Base-by-base conservation (phyloP, 1,140 invertebrate species). In the Oncopeltus fasciatus region DNA sequence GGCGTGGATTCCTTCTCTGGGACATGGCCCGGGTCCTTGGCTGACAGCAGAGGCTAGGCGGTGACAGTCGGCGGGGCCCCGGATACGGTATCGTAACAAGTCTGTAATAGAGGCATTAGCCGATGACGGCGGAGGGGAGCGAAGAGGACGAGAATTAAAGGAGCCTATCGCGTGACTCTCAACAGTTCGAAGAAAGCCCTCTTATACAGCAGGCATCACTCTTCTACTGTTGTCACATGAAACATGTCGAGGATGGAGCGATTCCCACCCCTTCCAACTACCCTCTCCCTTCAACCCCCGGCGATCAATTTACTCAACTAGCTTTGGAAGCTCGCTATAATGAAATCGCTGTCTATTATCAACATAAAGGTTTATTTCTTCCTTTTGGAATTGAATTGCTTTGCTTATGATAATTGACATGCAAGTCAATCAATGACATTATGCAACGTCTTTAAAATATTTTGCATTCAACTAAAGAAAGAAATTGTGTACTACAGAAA, bases 101-200 rank as follows among this genome's bases (percentile, higher is more conserved):
- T 53, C 49, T 18, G 49, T 53, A 53, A 53, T 53, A 53, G 49
- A 53, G 49, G 49, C 49, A 53, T 53, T 53, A 53, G 49, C 24
- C 24, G 24, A 16, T 24, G 31, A 14, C 5, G 49, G 14, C 24
- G n/a, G n/a, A n/a, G n/a, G n/a, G n/a, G n/a, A n/a, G n/a, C n/a
- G n/a, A n/a, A n/a, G n/a, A n/a, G n/a, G n/a, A 18, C 26, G 18
- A 2, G 49, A 53, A 53, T 53, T 53, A 53, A 53, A 53, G 49
- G 49, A 24, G 18, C 24, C 20, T 1, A 2, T 53, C 49, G 49
- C 49, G 49, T 53, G 49, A 53, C 49, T 18, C 18, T 4, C 20
- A 53, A 53, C 49, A 53, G 49, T 53, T 53, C 49, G 49, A 53
- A 53, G 49, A 53, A 18, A 53, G 49, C 2, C 49, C 49, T 53